Conservation (phyloP, 2,797 vertebrate genomes). For the Cryptoblepharus egeriae region DNA sequence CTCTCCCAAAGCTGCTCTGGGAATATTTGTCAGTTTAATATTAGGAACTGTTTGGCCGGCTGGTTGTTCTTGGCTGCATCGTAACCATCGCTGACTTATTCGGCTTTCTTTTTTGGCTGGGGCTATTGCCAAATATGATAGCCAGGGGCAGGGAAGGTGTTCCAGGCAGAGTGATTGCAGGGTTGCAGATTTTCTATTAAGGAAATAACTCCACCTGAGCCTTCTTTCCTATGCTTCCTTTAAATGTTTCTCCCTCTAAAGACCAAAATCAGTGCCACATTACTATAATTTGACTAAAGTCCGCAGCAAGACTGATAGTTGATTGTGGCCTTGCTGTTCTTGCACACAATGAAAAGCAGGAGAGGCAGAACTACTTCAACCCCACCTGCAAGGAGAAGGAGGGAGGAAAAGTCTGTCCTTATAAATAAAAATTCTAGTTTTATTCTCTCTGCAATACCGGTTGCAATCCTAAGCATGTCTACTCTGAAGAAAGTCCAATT, state of each 20-base stretch:
- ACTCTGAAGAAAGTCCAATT: too few relatives aligned
- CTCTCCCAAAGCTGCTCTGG: rapidly evolving
- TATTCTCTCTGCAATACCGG: background rate
- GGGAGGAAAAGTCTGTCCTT: too few relatives aligned
- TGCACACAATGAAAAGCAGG: background rate
- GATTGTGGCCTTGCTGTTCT: slow-evolving; percentile 80
- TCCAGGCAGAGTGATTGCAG: slow-evolving; percentile 36
- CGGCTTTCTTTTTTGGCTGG: background rate
- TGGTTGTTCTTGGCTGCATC: background rate
- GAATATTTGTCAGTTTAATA: background rate
- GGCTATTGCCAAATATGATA: background rate
- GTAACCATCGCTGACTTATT: background rate
- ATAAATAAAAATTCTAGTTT: background rate
- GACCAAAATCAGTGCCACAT: slow-evolving; percentile 71
- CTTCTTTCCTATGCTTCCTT: slow-evolving; percentile 43
- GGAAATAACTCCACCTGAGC: slow-evolving; percentile 33
- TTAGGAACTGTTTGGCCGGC: background rate
- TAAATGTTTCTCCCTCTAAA: slow-evolving; percentile 55
- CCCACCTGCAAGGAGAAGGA: background rate
- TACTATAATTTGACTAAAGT: slow-evolving; percentile 79
- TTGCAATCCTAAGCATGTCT: too few relatives aligned
- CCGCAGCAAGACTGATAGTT: slow-evolving; percentile 76
- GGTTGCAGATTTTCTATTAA: slow-evolving; percentile 41
- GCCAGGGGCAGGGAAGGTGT: slow-evolving; percentile 23
- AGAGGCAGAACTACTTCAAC: background rate